These are phyloP conservation scores for Zaprionus vittiger DNA, from an alignment of 1,140 invertebrate genomes.

Conservation along the genomic window DNA sequence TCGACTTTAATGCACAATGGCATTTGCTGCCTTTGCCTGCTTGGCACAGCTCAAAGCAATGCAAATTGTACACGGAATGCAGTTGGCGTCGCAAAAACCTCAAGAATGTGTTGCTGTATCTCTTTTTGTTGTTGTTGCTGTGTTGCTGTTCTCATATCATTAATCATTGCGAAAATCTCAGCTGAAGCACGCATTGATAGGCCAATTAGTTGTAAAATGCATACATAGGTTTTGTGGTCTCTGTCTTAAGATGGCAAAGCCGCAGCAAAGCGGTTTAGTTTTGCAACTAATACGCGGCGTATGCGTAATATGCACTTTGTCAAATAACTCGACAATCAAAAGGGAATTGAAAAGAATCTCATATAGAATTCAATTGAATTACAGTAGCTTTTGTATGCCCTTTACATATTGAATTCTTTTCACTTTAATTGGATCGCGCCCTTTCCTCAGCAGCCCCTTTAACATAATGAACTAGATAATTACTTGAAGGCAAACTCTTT, in stretches of 20 bases:
- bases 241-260: constrained; percentile 47
- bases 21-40: constrained; percentile 54
- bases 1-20: constrained; percentile 80
- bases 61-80: constrained; percentile 70
- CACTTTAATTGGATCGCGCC: background rate
- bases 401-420: constrained; percentile 3
- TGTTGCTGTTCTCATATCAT: constrained; percentile 25
- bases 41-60: constrained; percentile 42
- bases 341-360: background rate
- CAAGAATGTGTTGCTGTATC: constrained; percentile 36
- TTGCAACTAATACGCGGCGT: constrained; percentile 24
- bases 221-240: constrained; percentile 48
- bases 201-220: constrained; percentile 63
- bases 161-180: constrained; percentile 65
- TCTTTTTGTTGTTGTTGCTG: background rate
- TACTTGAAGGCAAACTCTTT: constrained; percentile 57
- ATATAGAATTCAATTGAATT: background rate
- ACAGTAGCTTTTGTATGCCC: background rate
- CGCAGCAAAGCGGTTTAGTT: constrained; percentile 54
- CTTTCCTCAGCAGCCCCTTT: background rate
- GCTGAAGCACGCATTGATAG: constrained; percentile 47
- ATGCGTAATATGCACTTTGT: constrained; percentile 12
- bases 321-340: background rate
- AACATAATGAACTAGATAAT: constrained; percentile 70
- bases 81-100: constrained; percentile 43